Percentiles rank a stretch among this genome's conserved stretches.
Conservation (phyloP, 2,888 invertebrate species). For the Oeneis ivallda region DNA sequence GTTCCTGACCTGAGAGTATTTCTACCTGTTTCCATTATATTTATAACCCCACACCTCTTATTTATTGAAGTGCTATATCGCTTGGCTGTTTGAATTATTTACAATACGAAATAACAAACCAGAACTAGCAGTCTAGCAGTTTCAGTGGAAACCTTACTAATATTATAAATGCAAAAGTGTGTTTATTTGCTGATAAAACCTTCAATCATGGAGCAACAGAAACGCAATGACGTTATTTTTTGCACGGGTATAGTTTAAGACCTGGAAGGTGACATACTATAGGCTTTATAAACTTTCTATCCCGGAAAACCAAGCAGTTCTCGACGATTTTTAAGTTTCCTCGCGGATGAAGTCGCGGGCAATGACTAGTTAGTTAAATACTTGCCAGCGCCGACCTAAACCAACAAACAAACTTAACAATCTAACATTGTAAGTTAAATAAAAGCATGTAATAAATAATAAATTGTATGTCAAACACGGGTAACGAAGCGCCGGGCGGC, state of each 20-base stretch:
- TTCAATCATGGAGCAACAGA: too few species aligned
- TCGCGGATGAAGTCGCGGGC: too few species aligned
- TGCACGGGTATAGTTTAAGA: too few species aligned
- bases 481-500: conserved; percentile 28
- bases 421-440: conserved; percentile 15
- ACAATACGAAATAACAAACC: conserved; percentile 1
- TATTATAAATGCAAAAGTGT: too few species aligned
- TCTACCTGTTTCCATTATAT: conserved; percentile 4
- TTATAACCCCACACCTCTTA: not conserved
- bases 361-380: not conserved
- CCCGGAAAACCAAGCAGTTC: too few species aligned
- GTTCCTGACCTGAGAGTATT: not conserved
- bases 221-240: too few species aligned
- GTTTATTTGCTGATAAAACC: too few species aligned
- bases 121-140: not conserved
- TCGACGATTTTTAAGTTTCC: too few species aligned
- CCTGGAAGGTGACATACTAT: too few species aligned
- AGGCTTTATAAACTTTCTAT: too few species aligned
- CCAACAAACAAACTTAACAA: conserved; percentile 2
- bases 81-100: not conserved
- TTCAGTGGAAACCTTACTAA: not conserved
- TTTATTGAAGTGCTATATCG: not conserved
- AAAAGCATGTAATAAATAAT: conserved; percentile 20
- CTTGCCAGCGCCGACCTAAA: conserved; percentile 10
- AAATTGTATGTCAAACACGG: conserved; percentile 27